phyloP scores from a whole-genome alignment of 2,888 invertebrate species.

The Thysanoteuthis rhombus region DNA sequence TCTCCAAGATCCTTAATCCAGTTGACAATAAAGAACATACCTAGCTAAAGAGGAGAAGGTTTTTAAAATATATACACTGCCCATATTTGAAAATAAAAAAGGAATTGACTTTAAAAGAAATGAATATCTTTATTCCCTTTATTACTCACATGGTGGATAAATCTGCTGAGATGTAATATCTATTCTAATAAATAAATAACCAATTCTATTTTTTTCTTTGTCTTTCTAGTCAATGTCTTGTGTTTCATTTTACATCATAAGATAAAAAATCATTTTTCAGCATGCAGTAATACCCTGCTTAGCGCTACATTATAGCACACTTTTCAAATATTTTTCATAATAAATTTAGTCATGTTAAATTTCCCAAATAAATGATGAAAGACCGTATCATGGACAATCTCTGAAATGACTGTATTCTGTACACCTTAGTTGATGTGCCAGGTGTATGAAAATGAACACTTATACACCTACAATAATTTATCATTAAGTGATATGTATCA shows the following conservation, averaged over 20 bases:
- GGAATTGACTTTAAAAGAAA: neutral
- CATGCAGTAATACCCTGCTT: too few species aligned
- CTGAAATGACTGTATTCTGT: too few species aligned
- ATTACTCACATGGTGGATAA: neutral
- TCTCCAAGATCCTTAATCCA: neutral
- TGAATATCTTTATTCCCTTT: neutral
- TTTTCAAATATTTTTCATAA: too few species aligned
- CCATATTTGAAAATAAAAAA: neutral
- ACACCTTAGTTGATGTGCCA: too few species aligned
- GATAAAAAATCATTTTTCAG: too few species aligned
- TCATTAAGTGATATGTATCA: too few species aligned
- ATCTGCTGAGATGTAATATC: slow-evolving; percentile 12
- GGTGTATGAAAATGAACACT: too few species aligned
- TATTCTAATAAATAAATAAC: neutral
- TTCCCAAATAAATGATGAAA: too few species aligned
- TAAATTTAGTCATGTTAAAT: too few species aligned
- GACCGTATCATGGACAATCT: too few species aligned
- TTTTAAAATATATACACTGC: neutral
- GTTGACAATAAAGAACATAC: neutral
- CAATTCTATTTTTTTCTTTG: neutral
- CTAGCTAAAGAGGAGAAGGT: neutral
- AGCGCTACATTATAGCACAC: too few species aligned
- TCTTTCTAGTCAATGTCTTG: neutral
- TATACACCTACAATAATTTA: too few species aligned
- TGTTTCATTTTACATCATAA: neutral